phyloP scores from a whole-genome alignment of 1,140 invertebrate species.

The Orius insidiosus region DNA sequence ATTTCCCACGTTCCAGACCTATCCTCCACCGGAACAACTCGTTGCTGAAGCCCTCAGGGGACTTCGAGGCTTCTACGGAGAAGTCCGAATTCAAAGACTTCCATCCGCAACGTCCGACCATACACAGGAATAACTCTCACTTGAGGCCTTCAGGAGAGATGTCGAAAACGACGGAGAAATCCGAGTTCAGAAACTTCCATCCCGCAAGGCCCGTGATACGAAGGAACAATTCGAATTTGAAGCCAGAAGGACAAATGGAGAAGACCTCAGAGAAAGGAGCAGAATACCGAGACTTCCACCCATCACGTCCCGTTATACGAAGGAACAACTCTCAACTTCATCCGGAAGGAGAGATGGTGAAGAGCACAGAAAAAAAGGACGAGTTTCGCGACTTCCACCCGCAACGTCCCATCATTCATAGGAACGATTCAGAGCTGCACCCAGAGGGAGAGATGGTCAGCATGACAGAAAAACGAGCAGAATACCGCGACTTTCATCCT shows the following conservation, averaged over 20 bases:
- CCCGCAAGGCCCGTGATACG: constrained; percentile 7
- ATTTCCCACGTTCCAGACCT: constrained; percentile 10
- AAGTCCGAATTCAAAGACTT: constrained; percentile 16
- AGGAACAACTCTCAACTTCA: constrained; percentile 11
- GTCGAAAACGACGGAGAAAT: constrained; percentile 6
- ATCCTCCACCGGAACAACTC: constrained; percentile 7
- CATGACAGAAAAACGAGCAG: no score
- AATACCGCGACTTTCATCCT: no score
- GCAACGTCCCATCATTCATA: constrained; percentile 14
- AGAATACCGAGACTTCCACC: constrained; percentile 14
- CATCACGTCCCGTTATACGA: constrained; percentile 8
- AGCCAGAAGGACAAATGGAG: constrained; percentile 17
- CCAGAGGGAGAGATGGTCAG: no score
- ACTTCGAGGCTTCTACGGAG: constrained; percentile 9
- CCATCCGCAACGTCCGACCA: constrained; percentile 14
- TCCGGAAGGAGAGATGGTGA: constrained; percentile 17
- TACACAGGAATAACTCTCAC: constrained; percentile 8
- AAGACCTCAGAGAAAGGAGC: constrained; percentile 12
- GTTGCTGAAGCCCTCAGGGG: constrained; percentile 16
- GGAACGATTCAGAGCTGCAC: no score
- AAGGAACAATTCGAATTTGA: constrained; percentile 15
- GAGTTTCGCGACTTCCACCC: constrained; percentile 18
- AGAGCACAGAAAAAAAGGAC: constrained; percentile 12
- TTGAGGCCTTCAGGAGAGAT: constrained; percentile 18
- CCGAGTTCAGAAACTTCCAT: constrained; percentile 17